Conservation (phyloP, 2,797 vertebrate species). For the Caiman crocodilus region DNA sequence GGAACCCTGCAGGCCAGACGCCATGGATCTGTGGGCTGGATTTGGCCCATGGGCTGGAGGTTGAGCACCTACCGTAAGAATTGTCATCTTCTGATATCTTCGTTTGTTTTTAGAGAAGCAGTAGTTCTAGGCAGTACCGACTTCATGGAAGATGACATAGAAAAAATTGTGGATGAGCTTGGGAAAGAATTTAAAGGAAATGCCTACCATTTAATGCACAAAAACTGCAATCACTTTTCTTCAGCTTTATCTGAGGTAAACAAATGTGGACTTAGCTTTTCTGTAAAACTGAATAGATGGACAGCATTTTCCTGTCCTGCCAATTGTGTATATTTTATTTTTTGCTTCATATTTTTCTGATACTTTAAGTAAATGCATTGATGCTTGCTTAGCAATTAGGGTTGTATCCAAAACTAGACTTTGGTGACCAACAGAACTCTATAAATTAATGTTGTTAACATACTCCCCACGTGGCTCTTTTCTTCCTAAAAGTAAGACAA, state of each 20-base stretch:
- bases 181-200: conserved; percentile 99
- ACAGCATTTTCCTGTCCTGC: neutral
- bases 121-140: conserved; percentile 97
- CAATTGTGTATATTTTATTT: neutral
- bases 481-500: neutral
- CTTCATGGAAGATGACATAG: conserved; percentile 97
- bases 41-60: no score
- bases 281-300: neutral
- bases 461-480: neutral
- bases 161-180: conserved; percentile 97
- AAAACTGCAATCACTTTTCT: conserved; percentile 99
- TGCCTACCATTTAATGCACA: conserved; percentile 99
- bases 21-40: no score
- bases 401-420: neutral
- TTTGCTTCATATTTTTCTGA: neutral
- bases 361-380: neutral
- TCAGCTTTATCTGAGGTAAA: conserved; percentile 95
- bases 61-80: neutral
- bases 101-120: conserved; percentile 88
- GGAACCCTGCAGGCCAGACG: no score
- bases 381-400: neutral
- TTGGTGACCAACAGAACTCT: neutral
- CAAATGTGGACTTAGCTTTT: neutral
- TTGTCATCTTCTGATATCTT: conserved; percentile 3
- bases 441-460: neutral